phyloP scores from a whole-genome alignment of 1,140 invertebrate genomes.

The Orchesella cincta region DNA sequence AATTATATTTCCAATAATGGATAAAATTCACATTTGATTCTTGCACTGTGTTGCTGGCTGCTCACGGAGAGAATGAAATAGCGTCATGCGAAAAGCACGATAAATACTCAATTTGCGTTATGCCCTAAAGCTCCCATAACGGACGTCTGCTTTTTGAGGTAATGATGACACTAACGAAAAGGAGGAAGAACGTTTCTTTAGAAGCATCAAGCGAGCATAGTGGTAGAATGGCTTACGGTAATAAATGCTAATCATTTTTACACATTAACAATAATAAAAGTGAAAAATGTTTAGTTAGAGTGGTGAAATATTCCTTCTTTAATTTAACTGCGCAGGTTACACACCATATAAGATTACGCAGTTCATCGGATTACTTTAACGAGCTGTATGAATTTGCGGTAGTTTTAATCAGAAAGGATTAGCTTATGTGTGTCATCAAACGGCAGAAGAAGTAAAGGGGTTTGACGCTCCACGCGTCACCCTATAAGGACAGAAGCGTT shows the following conservation, averaged over 20 bases:
- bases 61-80: too few species aligned
- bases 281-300: too few species aligned
- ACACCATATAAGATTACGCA: constrained; percentile 90
- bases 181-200: constrained; percentile 98
- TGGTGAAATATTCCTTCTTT: too few species aligned
- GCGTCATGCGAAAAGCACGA: constrained; percentile 99
- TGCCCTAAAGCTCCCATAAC: constrained; percentile 81
- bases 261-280: too few species aligned
- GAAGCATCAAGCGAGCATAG: constrained; percentile 89
- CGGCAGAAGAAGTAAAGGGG: constrained; percentile 91
- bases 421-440: constrained; percentile 98
- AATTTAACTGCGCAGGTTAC: constrained; percentile 69
- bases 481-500: constrained; percentile 88
- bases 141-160: constrained; percentile 91
- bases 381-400: constrained; percentile 92
- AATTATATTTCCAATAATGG: too few species aligned
- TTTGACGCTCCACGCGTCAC: constrained; percentile 90
- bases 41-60: too few species aligned
- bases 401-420: constrained; percentile 80
- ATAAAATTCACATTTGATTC: too few species aligned
- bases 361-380: constrained; percentile 96
- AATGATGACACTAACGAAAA: constrained; percentile 99
- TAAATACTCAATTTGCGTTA: constrained; percentile 99
- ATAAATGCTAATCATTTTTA: constrained; percentile 31
- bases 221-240: constrained; percentile 95